Conservation (phyloP, 1,140 invertebrate species). For the Drosophila littoralis region DNA sequence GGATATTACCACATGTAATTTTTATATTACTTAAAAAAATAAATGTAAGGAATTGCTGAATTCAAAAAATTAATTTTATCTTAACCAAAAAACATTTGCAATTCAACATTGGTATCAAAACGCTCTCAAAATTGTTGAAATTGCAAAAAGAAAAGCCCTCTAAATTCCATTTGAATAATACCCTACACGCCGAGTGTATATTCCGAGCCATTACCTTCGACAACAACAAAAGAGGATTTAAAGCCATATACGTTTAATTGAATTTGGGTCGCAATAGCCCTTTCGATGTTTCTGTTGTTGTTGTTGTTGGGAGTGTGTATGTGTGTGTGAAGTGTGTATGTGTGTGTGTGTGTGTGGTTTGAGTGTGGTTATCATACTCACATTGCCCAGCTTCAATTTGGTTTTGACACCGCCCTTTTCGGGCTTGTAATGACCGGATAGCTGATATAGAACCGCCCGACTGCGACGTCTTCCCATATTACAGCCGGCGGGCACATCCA, state of each 20-base stretch:
- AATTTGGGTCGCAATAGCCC: conserved; percentile 24
- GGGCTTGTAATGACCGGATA: conserved; percentile 97
- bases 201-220: neutral
- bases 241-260: conserved; percentile 37
- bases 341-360: neutral
- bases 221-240: conserved; percentile 13
- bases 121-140: neutral
- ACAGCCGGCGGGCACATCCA: conserved; percentile 93
- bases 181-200: neutral
- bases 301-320: neutral
- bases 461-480: conserved; percentile 95
- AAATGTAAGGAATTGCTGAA: no score
- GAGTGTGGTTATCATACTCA: conserved; percentile 86
- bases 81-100: no score
- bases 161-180: conserved; percentile 12
- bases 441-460: conserved; percentile 97
- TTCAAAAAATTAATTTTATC: no score
- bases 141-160: neutral
- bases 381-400: conserved; percentile 97
- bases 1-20: no score
- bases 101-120: neutral
- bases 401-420: conserved; percentile 92
- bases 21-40: no score
- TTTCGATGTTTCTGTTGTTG: neutral
- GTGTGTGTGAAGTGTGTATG: no score